phyloP scores from a whole-genome alignment of 2,797 vertebrate species.

The Schizopygopsis malacanthus region DNA sequence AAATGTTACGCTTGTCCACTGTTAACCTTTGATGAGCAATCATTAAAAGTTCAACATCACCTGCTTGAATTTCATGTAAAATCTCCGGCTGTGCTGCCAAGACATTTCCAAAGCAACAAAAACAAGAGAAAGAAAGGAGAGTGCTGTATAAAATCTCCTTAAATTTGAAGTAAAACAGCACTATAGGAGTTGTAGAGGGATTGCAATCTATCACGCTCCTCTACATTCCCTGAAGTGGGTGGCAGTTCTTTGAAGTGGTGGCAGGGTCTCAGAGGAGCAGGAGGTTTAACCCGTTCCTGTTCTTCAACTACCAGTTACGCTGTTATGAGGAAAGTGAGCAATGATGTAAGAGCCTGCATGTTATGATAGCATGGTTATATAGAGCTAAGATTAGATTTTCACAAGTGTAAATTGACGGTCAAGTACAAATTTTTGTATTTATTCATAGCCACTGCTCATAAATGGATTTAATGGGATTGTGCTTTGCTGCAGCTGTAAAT shows the following conservation, averaged over 20 bases:
- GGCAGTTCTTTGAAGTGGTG: slow-evolving; percentile 21
- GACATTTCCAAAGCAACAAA: slow-evolving; percentile 26
- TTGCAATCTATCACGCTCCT: slow-evolving; percentile 56
- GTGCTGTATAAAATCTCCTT: slow-evolving; percentile 43
- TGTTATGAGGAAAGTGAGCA: not conserved
- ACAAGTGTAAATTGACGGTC: not conserved
- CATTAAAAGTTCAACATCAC: slow-evolving; percentile 12
- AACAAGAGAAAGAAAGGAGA: slow-evolving; percentile 14
- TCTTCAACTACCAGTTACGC: not conserved
- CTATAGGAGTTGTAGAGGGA: slow-evolving; percentile 42
- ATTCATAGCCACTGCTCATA: not conserved
- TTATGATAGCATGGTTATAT: slow-evolving; percentile 7
- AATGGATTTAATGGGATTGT: slow-evolving; percentile 2
- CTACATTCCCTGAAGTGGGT: slow-evolving; percentile 36
- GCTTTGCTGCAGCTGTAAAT: slow-evolving; percentile 18
- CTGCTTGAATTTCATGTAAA: not conserved
- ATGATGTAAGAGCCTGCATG: not conserved
- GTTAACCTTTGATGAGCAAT: slow-evolving; percentile 15
- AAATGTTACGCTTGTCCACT: not conserved
- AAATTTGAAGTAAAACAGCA: slow-evolving; percentile 40
- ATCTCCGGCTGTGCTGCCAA: not conserved
- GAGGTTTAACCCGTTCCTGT: slow-evolving; percentile 9
- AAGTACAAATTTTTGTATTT: not conserved
- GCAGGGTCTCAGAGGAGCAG: slow-evolving; percentile 1
- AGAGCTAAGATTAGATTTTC: not conserved